Base-by-base conservation (phyloP, 2,113 vertebrate genomes). In the Phodopus roborovskii region DNA sequence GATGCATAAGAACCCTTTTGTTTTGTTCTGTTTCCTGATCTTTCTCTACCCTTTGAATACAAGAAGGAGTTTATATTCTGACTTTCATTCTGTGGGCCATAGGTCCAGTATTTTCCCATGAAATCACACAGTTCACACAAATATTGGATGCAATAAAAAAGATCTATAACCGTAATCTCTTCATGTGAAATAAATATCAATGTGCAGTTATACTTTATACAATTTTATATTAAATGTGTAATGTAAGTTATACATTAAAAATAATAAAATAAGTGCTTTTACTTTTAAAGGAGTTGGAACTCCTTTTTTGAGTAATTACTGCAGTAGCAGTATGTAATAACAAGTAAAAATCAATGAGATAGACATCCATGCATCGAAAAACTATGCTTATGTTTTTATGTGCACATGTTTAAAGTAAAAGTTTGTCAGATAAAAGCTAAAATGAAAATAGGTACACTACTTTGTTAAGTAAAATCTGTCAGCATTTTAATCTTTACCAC, bases 51-150 rank as follows among this genome's bases (percentile, higher is more conserved):
- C n/a, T 90, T 74, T 81, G 64, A 42, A 15, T n/a, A 93, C 28
- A 91, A 77, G 64, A 73, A 93, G 33, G 36, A 89, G 73, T 85
- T 95, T 89, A 73, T 85, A 83, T 82, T 87, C 45, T 91, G 24
- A 86, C 22, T 39, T 92, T 90, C n/a, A 9, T 30, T 77, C 62
- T 91, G 64, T 71, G 22, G 58, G 81, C 8, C 17, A 71, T 50
- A 85, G 13, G 15, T 71, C 94, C 88, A 95, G 48, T 78, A 88
- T 90, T 94, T 92, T 90, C 36, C 11, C 70, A 84, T 30, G 7
- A 12, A 75, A 87, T 33, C 87, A 83, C 19, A 79, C 16, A 94
- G 15, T 68, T 26, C 22, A 64, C 7, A 13, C 84, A 92, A 92
- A 94, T 81, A 83, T 68, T 15, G 26, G 30, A 88, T 10, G 0